A percentile compares a stretch with the other conserved stretches of the same genome.
phyloP scores from a whole-genome alignment of 2,888 invertebrate genomes.

The Diplolepis rosae region DNA sequence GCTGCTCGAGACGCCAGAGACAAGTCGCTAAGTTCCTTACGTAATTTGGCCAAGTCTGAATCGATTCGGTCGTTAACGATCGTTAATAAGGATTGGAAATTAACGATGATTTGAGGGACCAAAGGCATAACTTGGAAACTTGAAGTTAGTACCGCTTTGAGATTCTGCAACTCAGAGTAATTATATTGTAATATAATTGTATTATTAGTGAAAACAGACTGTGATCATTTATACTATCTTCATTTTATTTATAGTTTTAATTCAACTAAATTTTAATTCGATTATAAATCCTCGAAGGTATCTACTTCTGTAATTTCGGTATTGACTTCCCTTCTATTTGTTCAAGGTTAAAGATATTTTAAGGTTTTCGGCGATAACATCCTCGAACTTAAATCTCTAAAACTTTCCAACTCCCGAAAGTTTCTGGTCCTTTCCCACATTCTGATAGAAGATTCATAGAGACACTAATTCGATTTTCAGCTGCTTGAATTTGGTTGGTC shows the following conservation, averaged over 20 bases:
- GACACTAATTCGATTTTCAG: conserved; percentile 34
- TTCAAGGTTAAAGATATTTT: background rate
- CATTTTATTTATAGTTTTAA: too few species aligned
- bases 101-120: conserved; percentile 19
- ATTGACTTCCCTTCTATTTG: background rate
- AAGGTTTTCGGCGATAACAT: background rate
- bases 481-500: conserved; percentile 25
- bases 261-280: too few species aligned
- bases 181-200: too few species aligned
- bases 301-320: too few species aligned
- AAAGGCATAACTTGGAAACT: conserved; percentile 20
- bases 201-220: too few species aligned
- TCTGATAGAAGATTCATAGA: conserved; percentile 32
- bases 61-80: conserved; percentile 33
- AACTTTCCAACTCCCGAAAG: conserved; percentile 18
- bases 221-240: too few species aligned
- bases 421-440: background rate
- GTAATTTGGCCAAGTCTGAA: conserved; percentile 31
- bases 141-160: background rate
- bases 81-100: conserved; percentile 31
- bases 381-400: conserved; percentile 5
- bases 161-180: background rate
- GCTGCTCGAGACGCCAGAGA: conserved; percentile 33
- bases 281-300: too few species aligned
- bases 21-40: conserved; percentile 33